Evolutionary conservation across 2,113 vertebrate species (phyloP).

Genomic region (Scopus umbretta): DNA sequence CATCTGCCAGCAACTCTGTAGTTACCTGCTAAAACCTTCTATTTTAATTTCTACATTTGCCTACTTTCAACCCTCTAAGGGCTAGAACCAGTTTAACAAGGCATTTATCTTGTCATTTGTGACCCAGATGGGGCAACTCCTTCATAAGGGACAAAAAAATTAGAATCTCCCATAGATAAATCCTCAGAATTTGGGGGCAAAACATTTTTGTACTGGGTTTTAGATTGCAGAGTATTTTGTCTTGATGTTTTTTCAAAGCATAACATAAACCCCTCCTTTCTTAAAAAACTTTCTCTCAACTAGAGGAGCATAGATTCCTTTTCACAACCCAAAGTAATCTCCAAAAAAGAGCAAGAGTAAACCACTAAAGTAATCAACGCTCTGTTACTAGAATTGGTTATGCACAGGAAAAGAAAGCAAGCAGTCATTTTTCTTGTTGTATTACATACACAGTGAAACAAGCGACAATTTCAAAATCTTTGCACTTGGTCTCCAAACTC

Average conservation of each 20-base stretch:
- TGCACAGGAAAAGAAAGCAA: neutral
- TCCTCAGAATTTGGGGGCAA: neutral
- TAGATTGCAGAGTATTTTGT: neutral
- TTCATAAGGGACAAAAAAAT: neutral
- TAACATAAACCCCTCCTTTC: neutral
- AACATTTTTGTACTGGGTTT: neutral
- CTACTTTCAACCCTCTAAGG: constrained; percentile 59
- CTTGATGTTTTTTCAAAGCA: neutral
- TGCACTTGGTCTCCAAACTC: neutral
- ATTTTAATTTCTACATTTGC: constrained; percentile 58
- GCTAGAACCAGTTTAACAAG: constrained; percentile 46
- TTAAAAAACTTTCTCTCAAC: neutral
- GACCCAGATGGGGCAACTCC: constrained; percentile 29
- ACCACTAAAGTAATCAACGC: neutral
- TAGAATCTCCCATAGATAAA: constrained; percentile 5
- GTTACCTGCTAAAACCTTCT: constrained; percentile 56
- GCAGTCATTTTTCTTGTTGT: fast-evolving
- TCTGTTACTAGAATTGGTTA: neutral
- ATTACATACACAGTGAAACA: neutral
- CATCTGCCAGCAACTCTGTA: constrained; percentile 49
- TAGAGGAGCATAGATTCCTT: neutral
- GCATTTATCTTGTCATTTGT: constrained; percentile 37
- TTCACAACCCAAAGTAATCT: neutral
- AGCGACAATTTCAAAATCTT: neutral
- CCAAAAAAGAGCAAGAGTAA: neutral